Evolutionary conservation across 2,888 invertebrate genomes (phyloP), one percentile per base, ranked within the genome.

Genomic region (Euphydryas editha): DNA sequence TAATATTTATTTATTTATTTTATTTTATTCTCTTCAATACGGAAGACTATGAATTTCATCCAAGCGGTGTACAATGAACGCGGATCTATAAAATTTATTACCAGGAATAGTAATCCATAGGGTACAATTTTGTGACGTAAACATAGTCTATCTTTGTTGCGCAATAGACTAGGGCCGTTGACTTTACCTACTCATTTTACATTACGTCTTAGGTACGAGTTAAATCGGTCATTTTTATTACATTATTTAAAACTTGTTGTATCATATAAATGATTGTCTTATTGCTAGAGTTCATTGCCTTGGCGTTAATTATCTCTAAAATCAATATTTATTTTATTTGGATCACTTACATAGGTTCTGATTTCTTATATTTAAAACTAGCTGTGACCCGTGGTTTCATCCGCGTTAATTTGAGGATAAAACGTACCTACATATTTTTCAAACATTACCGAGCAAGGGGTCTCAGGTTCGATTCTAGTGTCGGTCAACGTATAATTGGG

Each of bases 91-190:
- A 24, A 49, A 24, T 56, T 62, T 39, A 39, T 57, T 62, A 57
- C 57, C 47, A 58, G 63, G 59, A 64, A 44, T 44, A 21, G 21
- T 20, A 47, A 15, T 21, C 49, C 56, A 49, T 20, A 57, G 55
- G 62, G 57, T 51, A 36, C 62, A 46, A 59, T 49, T 67, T 37
- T 67, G 58, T 59, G 49, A 67, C 15, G 24, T 68, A 59, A 55
- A 36, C 39, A 60, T 47, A 15, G 57, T 37, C 57, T 64, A 57
- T 63, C 47, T 69, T 66, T 69, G 13, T 65, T 69, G 66, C 56
- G 59, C 59, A 69, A 69, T 56, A 17, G n/a, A n/a, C 51, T 64
- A 64, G 51, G 51, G 42, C 21, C 59, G 58, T 64, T 59, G 64
- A 64, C 64, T 42, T 58, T 36, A n/a, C n/a, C n/a, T n/a, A 51